Base-by-base conservation (phyloP, 2,797 vertebrate genomes). In the Channa striata region DNA sequence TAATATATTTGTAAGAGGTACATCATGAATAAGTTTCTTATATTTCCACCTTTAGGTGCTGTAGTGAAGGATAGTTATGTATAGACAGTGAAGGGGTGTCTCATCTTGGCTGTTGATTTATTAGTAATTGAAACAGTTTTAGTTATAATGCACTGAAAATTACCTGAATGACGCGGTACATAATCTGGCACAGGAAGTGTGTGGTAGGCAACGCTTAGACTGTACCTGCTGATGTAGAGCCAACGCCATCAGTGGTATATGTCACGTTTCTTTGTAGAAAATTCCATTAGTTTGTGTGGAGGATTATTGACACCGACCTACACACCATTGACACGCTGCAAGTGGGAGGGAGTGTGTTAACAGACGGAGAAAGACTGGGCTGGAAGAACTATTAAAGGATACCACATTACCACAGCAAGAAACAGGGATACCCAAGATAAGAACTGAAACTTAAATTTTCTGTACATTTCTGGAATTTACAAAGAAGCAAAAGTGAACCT, bases 291-390 rank as follows among this genome's bases (percentile, higher is more conserved):
- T 75, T 73, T 49, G 42, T 59, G 43, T 25, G 30, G 43, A 50
- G 50, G 50, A 44, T 40, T 54, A 64, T 19, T 74, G 48, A 69
- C 82, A 75, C 72, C 71, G 62, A 47, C 83, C 82, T 78, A 79
- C 81, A 51, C 53, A 43, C 25, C 59, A 51, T 44, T 78, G 76
- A 81, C 77, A 61, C 79, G 53, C 63, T 57, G 68, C 69, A 44
- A 58, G 81, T 87, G 74, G 74, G 90, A 83, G 58, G 76, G 56
- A 81, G 71, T 59, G 65, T 70, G 68, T 75, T 82, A 16, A 48
- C 76, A 84, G 75, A 74, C 72, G 48, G 68, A 71, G 33, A 51
- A 51, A 68, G 66, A 62, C 37, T 66, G 59, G 54, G 23, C 44
- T 73, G 23, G 6, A 65, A 64, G n/a, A 33, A 33, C 71, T 65